Evolutionary conservation across 1,140 invertebrate genomes (phyloP).

Genomic region (Nautilus pompilius): DNA sequence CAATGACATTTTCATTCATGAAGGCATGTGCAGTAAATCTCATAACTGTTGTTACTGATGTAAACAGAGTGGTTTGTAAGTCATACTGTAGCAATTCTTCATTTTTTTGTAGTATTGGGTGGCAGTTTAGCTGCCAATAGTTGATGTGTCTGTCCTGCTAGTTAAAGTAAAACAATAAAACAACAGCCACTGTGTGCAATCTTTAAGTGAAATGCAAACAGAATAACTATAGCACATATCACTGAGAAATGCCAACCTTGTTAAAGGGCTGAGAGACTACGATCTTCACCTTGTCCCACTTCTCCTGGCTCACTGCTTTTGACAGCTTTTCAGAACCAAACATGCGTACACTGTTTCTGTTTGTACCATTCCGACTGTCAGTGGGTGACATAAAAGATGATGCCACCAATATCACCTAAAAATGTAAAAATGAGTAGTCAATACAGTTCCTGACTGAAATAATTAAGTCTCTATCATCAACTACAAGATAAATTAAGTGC

Average conservation of each 20-base stretch:
- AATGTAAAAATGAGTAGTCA: neutral
- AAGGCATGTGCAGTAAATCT: too few species aligned
- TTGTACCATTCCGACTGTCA: constrained; percentile 69
- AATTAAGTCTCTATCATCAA: neutral
- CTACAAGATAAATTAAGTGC: neutral
- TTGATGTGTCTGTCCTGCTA: too few species aligned
- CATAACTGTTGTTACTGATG: too few species aligned
- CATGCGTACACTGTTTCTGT: constrained; percentile 70
- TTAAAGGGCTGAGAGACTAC: constrained; percentile 86
- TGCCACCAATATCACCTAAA: constrained; percentile 70
- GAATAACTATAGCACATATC: neutral
- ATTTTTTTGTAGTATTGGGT: too few species aligned
- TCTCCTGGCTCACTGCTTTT: constrained; percentile 60
- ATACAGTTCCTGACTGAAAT: neutral
- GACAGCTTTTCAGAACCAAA: constrained; percentile 68
- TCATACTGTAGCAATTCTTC: too few species aligned
- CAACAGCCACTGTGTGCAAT: too few species aligned
- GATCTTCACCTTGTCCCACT: constrained; percentile 81
- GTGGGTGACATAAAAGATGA: constrained; percentile 76
- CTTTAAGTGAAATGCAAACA: too few species aligned
- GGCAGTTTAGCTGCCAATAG: too few species aligned
- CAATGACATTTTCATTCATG: too few species aligned
- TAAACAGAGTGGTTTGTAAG: too few species aligned
- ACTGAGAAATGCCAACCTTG: constrained; percentile 52
- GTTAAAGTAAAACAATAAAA: too few species aligned